Evolutionary conservation across 1,140 invertebrate species (phyloP), one percentile per base, ranked within the genome.

Genomic region (Microplitis mediator): DNA sequence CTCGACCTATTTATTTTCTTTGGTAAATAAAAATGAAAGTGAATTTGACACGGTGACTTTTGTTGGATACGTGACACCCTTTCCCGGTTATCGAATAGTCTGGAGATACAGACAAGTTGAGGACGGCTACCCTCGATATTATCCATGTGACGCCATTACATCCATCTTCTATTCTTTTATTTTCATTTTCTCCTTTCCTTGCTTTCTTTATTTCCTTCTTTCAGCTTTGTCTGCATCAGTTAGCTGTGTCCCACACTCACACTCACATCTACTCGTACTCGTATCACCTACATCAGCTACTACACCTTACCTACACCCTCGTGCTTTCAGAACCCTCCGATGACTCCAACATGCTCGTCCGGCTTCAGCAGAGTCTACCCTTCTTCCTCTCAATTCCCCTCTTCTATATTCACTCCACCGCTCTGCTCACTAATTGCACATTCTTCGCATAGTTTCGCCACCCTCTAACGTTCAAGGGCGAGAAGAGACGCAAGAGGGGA

Each of bases 381-480:
- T 72, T 60, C 66, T 64, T 69, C 62, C 31, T 45, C 58, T 9
- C 45, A 36, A 36, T 67, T 45, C 62, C 72, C 74, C 73, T 76
- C 74, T 62, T 68, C 69, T 70, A 67, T 45, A 68, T 45, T 69
- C 71, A 64, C 89, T 64, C 74, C 80, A 75, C 63, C 88, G 89
- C 88, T 91, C 91, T 85, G 90, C 90, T 92, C 91, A 93, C 92
- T 93, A 93, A 94, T 94, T 93, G 92, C 92, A 92, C 92, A 93
- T 94, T 94, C 92, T 93, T 93, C 91, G 92, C 92, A 93, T 94
- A 93, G 92, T 93, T 94, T 93, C 91, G 89, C 89, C 90, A 89
- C 83, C 86, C 85, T 88, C 71, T 61, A 61, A 51, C 45, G 64
- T 60, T 45, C 32, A 56, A 67, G 68, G 67, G 52, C 36, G 71